These are phyloP conservation scores for Cladopsammia gracilis DNA, from an alignment of 64 coral and sea anemone species.

Conservation along the genomic window DNA sequence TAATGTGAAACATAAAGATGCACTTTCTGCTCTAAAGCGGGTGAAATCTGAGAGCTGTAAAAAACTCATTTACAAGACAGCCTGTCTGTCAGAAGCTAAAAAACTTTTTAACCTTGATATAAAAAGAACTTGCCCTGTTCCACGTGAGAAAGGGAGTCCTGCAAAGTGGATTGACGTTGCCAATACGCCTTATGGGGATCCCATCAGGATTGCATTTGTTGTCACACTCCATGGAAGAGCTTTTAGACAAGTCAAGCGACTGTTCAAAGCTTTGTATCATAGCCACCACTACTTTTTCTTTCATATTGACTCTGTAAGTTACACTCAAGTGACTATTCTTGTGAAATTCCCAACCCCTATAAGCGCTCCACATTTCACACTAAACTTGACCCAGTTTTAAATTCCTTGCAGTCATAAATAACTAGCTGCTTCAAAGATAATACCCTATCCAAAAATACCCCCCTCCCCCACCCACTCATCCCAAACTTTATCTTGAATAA, in stretches of 20 bases:
- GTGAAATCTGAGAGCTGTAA: slow-evolving; percentile 86
- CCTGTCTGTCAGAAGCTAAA: slow-evolving; percentile 88
- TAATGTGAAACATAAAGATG: slow-evolving; percentile 90
- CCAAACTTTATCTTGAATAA: no score
- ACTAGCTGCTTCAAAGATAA: no score
- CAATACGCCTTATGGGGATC: slow-evolving; percentile 71
- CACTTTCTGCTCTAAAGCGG: slow-evolving; percentile 78
- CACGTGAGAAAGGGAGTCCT: slow-evolving; percentile 49
- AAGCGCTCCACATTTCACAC: no score
- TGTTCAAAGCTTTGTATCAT: slow-evolving; percentile 95
- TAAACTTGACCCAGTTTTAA: no score
- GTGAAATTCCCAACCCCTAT: background rate
- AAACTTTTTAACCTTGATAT: slow-evolving; percentile 83
- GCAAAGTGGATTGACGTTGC: slow-evolving; percentile 67
- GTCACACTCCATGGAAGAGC: slow-evolving; percentile 91
- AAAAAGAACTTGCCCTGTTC: slow-evolving; percentile 82
- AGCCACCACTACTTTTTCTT: slow-evolving; percentile 97
- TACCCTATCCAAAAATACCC: no score
- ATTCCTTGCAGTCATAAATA: no score
- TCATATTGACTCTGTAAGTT: slow-evolving; percentile 97
- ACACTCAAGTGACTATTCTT: no score
- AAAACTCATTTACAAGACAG: slow-evolving; percentile 88
- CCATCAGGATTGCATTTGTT: slow-evolving; percentile 86
- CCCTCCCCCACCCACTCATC: no score
- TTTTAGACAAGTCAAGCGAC: slow-evolving; percentile 91